Evolutionary conservation across 2,888 invertebrate species (phyloP).

Genomic region (Sinelater perroti): DNA sequence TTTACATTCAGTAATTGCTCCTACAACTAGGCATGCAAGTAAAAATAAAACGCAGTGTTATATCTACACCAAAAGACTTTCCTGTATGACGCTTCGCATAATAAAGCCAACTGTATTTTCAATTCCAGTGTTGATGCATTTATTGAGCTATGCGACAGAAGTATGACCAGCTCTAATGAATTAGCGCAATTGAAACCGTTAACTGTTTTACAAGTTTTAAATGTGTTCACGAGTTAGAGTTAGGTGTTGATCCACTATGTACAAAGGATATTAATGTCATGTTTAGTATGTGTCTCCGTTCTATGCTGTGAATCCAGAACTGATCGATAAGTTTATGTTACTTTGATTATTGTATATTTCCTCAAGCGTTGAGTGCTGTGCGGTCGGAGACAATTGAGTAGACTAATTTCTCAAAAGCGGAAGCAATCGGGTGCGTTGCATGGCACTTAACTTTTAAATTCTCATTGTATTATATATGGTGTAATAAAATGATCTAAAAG

Average conservation of each 20-base stretch:
- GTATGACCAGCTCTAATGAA: not conserved
- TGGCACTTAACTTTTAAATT: too few species aligned
- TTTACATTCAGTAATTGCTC: too few species aligned
- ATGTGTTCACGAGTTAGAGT: conserved; percentile 12
- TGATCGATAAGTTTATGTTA: too few species aligned
- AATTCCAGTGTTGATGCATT: conserved; percentile 1
- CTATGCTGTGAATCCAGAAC: not conserved
- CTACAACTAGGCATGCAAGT: too few species aligned
- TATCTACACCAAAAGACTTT: not conserved
- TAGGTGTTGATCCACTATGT: conserved; percentile 1
- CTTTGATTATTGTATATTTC: too few species aligned
- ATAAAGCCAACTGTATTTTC: not conserved
- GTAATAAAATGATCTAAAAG: too few species aligned
- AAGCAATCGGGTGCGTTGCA: too few species aligned
- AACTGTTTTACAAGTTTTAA: conserved; percentile 11
- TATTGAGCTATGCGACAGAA: not conserved
- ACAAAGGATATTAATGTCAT: conserved; percentile 8
- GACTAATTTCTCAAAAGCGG: too few species aligned
- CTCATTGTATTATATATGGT: too few species aligned
- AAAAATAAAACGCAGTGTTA: not conserved
- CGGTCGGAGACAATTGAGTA: too few species aligned
- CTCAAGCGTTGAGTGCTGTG: too few species aligned
- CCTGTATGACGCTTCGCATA: not conserved
- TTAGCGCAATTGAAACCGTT: not conserved
- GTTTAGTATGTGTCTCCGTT: conserved; percentile 1